Evolutionary conservation across 1,140 invertebrate genomes (phyloP).

Genomic region (Monochamus saltuarius): DNA sequence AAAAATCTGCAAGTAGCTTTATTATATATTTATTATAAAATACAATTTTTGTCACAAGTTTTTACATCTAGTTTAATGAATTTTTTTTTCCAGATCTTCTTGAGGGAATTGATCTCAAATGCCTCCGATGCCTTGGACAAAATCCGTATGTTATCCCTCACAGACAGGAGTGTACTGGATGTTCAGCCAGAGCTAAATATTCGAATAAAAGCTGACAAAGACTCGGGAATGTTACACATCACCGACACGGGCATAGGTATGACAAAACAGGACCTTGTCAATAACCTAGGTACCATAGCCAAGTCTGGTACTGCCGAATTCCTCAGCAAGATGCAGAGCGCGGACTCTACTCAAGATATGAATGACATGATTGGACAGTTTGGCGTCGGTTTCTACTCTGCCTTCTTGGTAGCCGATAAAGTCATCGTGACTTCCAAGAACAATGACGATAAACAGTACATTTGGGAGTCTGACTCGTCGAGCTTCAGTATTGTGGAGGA

Average conservation of each 20-base stretch:
- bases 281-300: slow-evolving; percentile 96
- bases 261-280: slow-evolving; percentile 93
- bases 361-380: slow-evolving; percentile 94
- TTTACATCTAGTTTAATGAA: slow-evolving; percentile 10
- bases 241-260: slow-evolving; percentile 98
- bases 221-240: slow-evolving; percentile 91
- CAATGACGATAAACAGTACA: slow-evolving; percentile 93
- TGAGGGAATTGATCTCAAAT: slow-evolving; percentile 97
- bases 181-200: slow-evolving; percentile 84
- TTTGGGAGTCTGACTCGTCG: slow-evolving; percentile 96
- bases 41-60: slow-evolving; percentile 6
- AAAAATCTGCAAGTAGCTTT: too few relatives aligned
- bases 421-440: slow-evolving; percentile 92
- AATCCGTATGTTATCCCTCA: slow-evolving; percentile 89
- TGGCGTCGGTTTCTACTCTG: slow-evolving; percentile 97
- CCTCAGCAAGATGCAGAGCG: slow-evolving; percentile 88
- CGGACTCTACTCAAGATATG: slow-evolving; percentile 62
- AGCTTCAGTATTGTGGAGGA: slow-evolving; percentile 90
- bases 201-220: slow-evolving; percentile 95
- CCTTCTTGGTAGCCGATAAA: slow-evolving; percentile 89
- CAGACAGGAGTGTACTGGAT: slow-evolving; percentile 76
- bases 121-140: slow-evolving; percentile 95
- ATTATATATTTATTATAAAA: too few relatives aligned
- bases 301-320: slow-evolving; percentile 99
- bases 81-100: slow-evolving; percentile 75